A percentile compares a stretch with the other conserved stretches of the same genome.
Evolutionary conservation across 1,140 invertebrate species (phyloP).

Genomic region (Cryptotermes secundus): DNA sequence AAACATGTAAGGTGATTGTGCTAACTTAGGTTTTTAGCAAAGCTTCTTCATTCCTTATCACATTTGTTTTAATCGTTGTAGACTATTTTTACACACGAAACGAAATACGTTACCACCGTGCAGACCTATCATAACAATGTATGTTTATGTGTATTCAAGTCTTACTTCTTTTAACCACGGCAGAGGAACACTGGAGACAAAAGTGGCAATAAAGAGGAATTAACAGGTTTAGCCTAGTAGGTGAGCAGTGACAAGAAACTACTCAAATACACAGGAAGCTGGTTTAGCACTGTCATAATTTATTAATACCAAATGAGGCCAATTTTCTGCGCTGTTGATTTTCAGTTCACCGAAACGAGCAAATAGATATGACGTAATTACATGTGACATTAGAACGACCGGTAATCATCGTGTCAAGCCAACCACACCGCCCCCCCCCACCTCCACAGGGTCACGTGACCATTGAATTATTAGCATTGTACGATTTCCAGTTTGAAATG

Average conservation of each 20-base stretch:
- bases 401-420: conserved; percentile 7
- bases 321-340: conserved; percentile 17
- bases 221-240: no score
- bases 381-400: conserved; percentile 15
- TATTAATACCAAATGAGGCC: conserved; percentile 1
- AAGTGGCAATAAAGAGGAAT: no score
- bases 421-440: background rate
- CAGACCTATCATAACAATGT: no score
- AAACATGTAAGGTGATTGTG: no score
- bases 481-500: conserved; percentile 7
- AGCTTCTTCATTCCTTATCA: no score
- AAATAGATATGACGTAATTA: conserved; percentile 9
- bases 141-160: no score
- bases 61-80: no score
- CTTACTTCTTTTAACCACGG: no score
- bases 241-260: background rate
- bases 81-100: no score
- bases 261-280: background rate
- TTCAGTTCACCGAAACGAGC: conserved; percentile 3
- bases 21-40: no score
- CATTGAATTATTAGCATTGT: background rate
- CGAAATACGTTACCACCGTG: no score
- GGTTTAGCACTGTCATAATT: conserved; percentile 6
- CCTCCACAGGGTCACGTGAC: background rate
- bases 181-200: no score